Percentiles rank a stretch among this genome's conserved stretches.
phyloP scores from a whole-genome alignment of 2,888 invertebrate genomes.

The Cheiracanthium punctorium region DNA sequence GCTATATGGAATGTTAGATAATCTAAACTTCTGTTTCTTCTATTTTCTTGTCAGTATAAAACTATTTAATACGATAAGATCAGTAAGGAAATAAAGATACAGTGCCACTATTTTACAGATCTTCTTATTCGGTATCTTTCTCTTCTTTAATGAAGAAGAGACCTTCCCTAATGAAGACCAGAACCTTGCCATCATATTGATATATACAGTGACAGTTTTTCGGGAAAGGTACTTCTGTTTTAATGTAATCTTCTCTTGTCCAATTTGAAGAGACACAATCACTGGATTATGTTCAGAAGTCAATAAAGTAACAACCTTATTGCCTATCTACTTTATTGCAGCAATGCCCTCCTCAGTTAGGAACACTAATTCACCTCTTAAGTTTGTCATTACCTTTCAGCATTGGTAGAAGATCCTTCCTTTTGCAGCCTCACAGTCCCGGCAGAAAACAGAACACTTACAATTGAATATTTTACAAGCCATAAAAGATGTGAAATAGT shows the following conservation, averaged over 20 bases:
- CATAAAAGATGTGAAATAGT: constrained; percentile 22
- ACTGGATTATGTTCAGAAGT: constrained; percentile 8
- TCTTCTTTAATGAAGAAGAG: constrained; percentile 21
- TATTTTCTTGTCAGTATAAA: not conserved
- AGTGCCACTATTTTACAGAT: constrained; percentile 23
- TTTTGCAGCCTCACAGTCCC: constrained; percentile 5
- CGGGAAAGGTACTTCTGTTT: not conserved
- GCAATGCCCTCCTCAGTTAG: not conserved
- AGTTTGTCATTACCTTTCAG: constrained; percentile 2
- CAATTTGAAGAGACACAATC: not conserved
- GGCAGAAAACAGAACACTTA: not conserved
- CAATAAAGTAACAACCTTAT: not conserved
- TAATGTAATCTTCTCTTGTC: constrained; percentile 8
- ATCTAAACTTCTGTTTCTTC: constrained; percentile 29
- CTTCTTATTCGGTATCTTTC: not conserved
- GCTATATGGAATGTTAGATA: constrained; percentile 24
- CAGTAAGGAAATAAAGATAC: constrained; percentile 23
- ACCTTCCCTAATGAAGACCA: too few species aligned
- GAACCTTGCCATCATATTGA: not conserved
- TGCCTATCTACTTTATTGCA: constrained; percentile 6
- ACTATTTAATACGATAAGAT: not conserved
- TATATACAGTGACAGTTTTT: constrained; percentile 16
- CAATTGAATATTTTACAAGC: not conserved
- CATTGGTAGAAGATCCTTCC: constrained; percentile 17
- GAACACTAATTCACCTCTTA: constrained; percentile 11